These are phyloP conservation scores for Silurus asotus DNA, from an alignment of 2,113 vertebrate species.

Conservation along the genomic window DNA sequence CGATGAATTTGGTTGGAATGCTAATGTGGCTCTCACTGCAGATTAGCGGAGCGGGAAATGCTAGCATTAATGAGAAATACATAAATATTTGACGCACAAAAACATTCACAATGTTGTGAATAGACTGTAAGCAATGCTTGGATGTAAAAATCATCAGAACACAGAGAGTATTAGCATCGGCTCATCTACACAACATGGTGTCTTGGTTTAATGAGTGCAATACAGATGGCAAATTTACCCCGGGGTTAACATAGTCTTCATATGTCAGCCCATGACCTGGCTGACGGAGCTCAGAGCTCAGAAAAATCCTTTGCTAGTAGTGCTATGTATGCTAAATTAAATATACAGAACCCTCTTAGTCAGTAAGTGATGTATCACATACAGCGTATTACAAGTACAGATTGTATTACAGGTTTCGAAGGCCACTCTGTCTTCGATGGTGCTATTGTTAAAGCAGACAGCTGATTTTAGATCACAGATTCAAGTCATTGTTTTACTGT, in stretches of 20 bases:
- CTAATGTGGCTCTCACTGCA: conserved; percentile 5
- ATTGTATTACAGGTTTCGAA: background rate
- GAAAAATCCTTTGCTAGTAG: background rate
- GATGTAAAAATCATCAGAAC: background rate
- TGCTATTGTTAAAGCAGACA: background rate
- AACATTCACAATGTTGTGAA: background rate
- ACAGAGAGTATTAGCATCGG: background rate
- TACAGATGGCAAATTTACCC: conserved; percentile 57
- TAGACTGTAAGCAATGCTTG: background rate
- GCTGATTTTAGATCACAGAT: background rate
- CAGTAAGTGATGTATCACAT: background rate
- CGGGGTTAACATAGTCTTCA: conserved; percentile 50
- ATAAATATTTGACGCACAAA: background rate
- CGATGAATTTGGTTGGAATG: background rate
- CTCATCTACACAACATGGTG: conserved; percentile 39
- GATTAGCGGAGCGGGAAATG: background rate
- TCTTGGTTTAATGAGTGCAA: conserved; percentile 48
- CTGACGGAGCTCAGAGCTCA: background rate
- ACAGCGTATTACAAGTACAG: background rate
- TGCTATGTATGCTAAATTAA: background rate
- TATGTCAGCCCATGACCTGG: conserved; percentile 24
- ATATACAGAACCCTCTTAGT: background rate
- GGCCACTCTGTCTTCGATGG: background rate
- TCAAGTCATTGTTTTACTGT: background rate
- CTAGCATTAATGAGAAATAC: background rate